These are phyloP conservation scores for Drosophila bunnanda DNA, from an alignment of 2,888 invertebrate genomes.

Conservation along the genomic window DNA sequence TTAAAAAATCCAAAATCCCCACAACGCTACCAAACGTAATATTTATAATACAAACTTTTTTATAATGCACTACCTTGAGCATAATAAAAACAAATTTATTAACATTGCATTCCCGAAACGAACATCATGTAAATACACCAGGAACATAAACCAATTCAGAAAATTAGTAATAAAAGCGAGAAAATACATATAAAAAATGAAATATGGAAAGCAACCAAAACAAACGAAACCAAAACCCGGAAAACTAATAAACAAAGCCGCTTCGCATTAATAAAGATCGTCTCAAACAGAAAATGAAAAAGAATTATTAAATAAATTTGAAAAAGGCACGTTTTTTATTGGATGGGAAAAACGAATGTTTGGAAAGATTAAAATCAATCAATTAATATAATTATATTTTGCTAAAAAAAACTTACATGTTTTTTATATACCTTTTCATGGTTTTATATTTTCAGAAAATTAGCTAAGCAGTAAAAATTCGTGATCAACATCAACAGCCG, in stretches of 20 bases:
- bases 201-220: conserved; percentile 46
- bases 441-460: background rate
- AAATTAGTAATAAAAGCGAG: conserved; percentile 44
- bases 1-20: conserved; percentile 42
- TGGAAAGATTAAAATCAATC: background rate
- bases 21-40: conserved; percentile 54
- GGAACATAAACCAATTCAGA: conserved; percentile 34
- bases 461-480: too few species aligned
- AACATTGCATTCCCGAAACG: conserved; percentile 41
- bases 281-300: conserved; percentile 61
- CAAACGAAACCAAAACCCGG: conserved; percentile 34
- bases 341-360: background rate
- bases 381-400: background rate
- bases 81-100: conserved; percentile 48
- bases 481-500: too few species aligned
- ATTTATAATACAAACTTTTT: conserved; percentile 44
- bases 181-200: conserved; percentile 37
- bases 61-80: conserved; percentile 43
- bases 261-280: conserved; percentile 73
- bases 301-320: conserved; percentile 39
- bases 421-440: background rate
- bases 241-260: conserved; percentile 53
- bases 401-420: background rate
- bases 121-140: conserved; percentile 63
- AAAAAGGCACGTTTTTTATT: conserved; percentile 6